phyloP scores from a whole-genome alignment of 2,888 invertebrate genomes.

The Sarcophaga rosellei region DNA sequence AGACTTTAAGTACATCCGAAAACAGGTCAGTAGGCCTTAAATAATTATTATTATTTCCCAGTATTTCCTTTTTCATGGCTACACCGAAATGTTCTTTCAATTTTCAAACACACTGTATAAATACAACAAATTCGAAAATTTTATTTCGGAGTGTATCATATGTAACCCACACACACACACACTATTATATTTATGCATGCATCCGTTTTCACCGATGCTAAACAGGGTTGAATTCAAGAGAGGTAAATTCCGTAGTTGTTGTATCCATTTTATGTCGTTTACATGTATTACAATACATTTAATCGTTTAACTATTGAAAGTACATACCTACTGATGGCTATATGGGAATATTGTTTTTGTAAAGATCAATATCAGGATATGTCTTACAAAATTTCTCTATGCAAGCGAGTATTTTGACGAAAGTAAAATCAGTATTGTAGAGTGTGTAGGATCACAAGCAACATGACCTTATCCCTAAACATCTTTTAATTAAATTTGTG shows the following conservation, averaged over 20 bases:
- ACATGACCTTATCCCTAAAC: not conserved
- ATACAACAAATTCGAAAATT: too few relatives aligned
- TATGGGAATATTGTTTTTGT: slow-evolving; percentile 34
- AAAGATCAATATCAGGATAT: not conserved
- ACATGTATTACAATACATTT: not conserved
- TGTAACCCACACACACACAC: not conserved
- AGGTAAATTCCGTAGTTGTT: slow-evolving; percentile 15
- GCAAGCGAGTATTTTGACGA: not conserved
- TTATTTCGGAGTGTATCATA: too few relatives aligned
- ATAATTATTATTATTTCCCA: too few relatives aligned
- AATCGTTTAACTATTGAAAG: too few relatives aligned
- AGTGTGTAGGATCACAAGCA: slow-evolving; percentile 32
- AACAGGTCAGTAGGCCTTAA: too few relatives aligned
- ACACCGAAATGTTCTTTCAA: not conserved
- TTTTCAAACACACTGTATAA: not conserved
- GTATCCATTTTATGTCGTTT: not conserved
- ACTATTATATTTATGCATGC: not conserved
- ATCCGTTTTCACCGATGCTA: slow-evolving; percentile 6
- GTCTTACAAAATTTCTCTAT: not conserved
- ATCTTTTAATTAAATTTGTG: slow-evolving; percentile 6
- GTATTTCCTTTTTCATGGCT: not conserved
- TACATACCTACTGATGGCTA: not conserved
- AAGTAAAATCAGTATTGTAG: slow-evolving; percentile 54
- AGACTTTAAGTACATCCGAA: too few relatives aligned
- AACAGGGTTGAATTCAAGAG: slow-evolving; percentile 54